Evolutionary conservation across 2,888 invertebrate species (phyloP).

Genomic region (Agriopis leucophaearia): DNA sequence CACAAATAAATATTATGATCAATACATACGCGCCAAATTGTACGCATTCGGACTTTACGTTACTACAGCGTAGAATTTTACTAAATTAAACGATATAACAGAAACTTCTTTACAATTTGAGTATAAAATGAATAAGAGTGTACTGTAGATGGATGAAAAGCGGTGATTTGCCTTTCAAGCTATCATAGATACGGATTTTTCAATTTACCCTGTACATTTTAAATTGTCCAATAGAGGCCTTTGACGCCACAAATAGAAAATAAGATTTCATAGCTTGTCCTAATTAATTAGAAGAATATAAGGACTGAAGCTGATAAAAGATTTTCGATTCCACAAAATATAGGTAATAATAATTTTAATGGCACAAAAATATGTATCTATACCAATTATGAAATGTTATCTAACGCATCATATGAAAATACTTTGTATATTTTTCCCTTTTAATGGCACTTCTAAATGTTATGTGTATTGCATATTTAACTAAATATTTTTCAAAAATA

Average conservation of each 20-base stretch:
- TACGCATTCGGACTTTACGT: no score
- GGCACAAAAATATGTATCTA: slow-evolving; percentile 56
- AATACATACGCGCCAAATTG: no score
- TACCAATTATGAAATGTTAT: neutral
- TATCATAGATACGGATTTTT: slow-evolving; percentile 31
- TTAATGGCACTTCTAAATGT: slow-evolving; percentile 81
- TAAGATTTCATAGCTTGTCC: slow-evolving; percentile 40
- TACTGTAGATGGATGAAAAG: slow-evolving; percentile 26
- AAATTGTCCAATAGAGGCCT: slow-evolving; percentile 42
- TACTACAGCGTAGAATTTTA: no score
- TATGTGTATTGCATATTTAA: slow-evolving; percentile 55
- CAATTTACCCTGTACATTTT: slow-evolving; percentile 79
- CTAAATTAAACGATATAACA: no score
- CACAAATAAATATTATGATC: no score
- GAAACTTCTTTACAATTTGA: neutral
- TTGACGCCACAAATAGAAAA: slow-evolving; percentile 46
- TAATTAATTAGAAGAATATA: neutral
- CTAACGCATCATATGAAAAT: slow-evolving; percentile 80
- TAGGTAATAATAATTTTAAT: slow-evolving; percentile 35
- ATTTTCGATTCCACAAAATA: neutral
- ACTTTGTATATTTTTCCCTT: slow-evolving; percentile 64
- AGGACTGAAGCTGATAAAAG: slow-evolving; percentile 5
- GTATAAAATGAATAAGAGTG: slow-evolving; percentile 10
- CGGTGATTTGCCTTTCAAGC: slow-evolving; percentile 36
- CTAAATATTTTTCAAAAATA: slow-evolving; percentile 47